A percentile compares a stretch with the other conserved stretches of the same genome.
These are phyloP conservation scores for Drosophila tristis DNA, from an alignment of 1,140 invertebrate species.

Conservation along the genomic window DNA sequence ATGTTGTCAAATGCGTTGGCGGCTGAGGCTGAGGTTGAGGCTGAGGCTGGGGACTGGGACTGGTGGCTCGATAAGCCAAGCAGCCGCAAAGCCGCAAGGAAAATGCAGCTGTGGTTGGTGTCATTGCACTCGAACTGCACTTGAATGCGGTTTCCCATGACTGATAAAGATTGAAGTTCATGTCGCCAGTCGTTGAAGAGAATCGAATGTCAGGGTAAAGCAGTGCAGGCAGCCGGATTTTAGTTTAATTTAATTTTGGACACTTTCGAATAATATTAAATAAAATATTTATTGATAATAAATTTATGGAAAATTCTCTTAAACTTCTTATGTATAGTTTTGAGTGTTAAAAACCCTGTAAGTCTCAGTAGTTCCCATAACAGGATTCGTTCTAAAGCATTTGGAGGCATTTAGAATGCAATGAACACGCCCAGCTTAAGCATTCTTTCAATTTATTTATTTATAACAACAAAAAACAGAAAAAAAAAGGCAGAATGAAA, in stretches of 20 bases:
- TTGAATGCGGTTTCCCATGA: slow-evolving; percentile 37
- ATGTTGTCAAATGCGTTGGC: slow-evolving; percentile 74
- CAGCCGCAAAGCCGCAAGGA: slow-evolving; percentile 32
- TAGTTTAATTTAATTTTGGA: too few species aligned
- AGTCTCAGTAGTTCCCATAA: neutral
- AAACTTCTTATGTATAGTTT: too few species aligned
- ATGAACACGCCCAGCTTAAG: neutral
- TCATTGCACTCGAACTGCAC: slow-evolving; percentile 47
- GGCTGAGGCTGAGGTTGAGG: slow-evolving; percentile 24
- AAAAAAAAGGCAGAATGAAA: neutral
- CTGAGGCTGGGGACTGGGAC: neutral
- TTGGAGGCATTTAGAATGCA: neutral
- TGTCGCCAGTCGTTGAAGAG: slow-evolving; percentile 25
- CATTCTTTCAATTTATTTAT: too few species aligned
- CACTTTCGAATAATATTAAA: too few species aligned
- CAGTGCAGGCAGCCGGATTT: too few species aligned
- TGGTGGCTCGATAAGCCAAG: slow-evolving; percentile 16
- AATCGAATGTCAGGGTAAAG: slow-evolving; percentile 15
- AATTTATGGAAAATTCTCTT: too few species aligned
- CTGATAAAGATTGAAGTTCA: slow-evolving; percentile 56
- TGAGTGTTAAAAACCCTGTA: too few species aligned
- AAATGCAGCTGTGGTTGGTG: slow-evolving; percentile 27
- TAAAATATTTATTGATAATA: too few species aligned
- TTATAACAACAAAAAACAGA: too few species aligned
- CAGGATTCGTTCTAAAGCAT: neutral